These are phyloP conservation scores for Amitus sp. DNA, from an alignment of 2,888 invertebrate species.

Conservation along the genomic window DNA sequence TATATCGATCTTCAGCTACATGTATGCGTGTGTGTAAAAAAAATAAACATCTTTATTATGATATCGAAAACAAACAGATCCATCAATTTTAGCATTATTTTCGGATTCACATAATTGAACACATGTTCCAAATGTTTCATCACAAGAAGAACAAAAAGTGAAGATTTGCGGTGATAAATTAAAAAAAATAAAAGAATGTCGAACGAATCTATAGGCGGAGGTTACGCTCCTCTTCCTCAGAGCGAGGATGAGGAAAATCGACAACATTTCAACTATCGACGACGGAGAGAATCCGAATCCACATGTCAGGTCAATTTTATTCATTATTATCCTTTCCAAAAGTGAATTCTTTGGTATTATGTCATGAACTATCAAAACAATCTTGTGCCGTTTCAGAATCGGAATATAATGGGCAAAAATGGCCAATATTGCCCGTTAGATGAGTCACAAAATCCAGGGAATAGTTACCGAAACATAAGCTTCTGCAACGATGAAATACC, in stretches of 20 bases:
- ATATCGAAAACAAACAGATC: too few relatives aligned
- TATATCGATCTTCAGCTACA: too few relatives aligned
- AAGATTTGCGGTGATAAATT: too few relatives aligned
- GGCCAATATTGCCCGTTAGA: constrained; percentile 57
- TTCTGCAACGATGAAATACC: constrained; percentile 59
- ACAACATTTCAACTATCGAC: constrained; percentile 30
- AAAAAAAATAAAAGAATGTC: too few relatives aligned
- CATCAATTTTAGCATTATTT: too few relatives aligned
- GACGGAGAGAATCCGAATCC: constrained; percentile 30
- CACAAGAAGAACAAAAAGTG: too few relatives aligned
- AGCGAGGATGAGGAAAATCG: constrained; percentile 71
- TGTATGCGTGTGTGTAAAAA: too few relatives aligned
- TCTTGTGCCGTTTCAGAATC: constrained; percentile 43
- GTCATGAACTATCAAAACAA: not conserved
- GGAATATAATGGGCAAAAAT: constrained; percentile 49
- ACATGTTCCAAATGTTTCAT: too few relatives aligned
- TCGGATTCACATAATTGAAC: too few relatives aligned
- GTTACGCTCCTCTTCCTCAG: constrained; percentile 81
- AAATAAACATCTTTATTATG: too few relatives aligned
- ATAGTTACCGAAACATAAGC: constrained; percentile 49
- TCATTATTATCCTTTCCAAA: not conserved
- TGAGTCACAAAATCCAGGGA: constrained; percentile 53
- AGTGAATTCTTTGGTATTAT: too few relatives aligned
- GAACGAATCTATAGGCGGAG: too few relatives aligned
- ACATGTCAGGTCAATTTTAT: not conserved